Evolutionary conservation across 2,888 invertebrate genomes (phyloP).

Genomic region (Rhorus exstirpatorius): DNA sequence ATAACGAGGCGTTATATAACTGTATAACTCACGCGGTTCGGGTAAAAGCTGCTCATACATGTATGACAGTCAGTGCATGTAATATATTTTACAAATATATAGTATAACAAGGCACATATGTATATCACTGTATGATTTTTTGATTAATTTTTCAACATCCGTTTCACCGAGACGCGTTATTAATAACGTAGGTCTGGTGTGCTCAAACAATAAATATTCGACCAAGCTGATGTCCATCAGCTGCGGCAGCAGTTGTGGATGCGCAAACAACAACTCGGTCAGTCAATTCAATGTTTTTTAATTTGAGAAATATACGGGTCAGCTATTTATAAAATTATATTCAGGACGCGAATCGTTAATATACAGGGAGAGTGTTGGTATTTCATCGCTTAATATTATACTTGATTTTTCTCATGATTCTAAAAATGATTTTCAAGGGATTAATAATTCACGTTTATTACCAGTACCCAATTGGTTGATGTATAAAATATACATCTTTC

Average conservation of each 20-base stretch:
- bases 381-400: background rate
- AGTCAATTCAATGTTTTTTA: conserved; percentile 9
- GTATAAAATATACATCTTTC: background rate
- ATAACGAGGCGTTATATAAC: no score
- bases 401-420: background rate
- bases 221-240: conserved; percentile 60
- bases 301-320: conserved; percentile 6
- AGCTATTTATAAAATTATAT: background rate
- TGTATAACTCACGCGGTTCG: no score
- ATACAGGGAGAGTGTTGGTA: background rate
- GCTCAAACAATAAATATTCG: conserved; percentile 40
- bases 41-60: no score
- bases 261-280: conserved; percentile 26
- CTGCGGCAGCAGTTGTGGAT: conserved; percentile 9
- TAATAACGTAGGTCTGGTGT: conserved; percentile 32
- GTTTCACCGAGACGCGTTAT: conserved; percentile 47
- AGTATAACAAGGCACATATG: conserved; percentile 1
- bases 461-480: no score
- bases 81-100: background rate
- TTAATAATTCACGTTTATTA: background rate
- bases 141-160: no score
- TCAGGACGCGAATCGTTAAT: background rate
- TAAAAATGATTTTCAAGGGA: background rate
- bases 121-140: no score
- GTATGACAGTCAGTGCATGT: background rate